These are phyloP conservation scores for Agapornis roseicollis DNA, from an alignment of 2,113 vertebrate genomes.

Conservation along the genomic window DNA sequence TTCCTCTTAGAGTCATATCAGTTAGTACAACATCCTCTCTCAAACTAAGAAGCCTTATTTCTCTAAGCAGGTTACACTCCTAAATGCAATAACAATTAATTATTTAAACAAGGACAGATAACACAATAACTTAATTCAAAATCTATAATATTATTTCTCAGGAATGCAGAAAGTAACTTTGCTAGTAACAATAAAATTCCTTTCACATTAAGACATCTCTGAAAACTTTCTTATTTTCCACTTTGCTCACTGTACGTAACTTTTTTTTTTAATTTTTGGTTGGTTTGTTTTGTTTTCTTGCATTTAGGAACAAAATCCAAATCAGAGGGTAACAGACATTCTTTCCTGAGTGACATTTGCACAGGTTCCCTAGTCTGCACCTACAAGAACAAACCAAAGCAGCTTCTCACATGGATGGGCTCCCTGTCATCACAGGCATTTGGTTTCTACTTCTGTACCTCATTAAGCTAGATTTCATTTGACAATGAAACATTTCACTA, in stretches of 20 bases:
- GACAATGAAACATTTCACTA: background rate
- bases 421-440: background rate
- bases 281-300: background rate
- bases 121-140: background rate
- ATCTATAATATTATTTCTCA: background rate
- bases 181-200: background rate
- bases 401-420: background rate
- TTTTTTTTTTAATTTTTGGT: background rate
- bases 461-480: background rate
- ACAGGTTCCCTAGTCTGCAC: background rate
- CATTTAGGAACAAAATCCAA: background rate
- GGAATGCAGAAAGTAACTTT: background rate
- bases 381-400: background rate
- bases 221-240: background rate
- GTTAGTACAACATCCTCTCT: background rate
- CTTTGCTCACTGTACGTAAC: fast-evolving
- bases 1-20: background rate
- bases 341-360: background rate
- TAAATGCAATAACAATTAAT: background rate
- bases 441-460: background rate
- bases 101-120: background rate
- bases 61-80: background rate
- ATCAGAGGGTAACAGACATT: background rate
- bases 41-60: background rate
- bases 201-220: background rate